Conservation (phyloP, 64 coral and sea anemone genomes). For the Cladopsammia gracilis region DNA sequence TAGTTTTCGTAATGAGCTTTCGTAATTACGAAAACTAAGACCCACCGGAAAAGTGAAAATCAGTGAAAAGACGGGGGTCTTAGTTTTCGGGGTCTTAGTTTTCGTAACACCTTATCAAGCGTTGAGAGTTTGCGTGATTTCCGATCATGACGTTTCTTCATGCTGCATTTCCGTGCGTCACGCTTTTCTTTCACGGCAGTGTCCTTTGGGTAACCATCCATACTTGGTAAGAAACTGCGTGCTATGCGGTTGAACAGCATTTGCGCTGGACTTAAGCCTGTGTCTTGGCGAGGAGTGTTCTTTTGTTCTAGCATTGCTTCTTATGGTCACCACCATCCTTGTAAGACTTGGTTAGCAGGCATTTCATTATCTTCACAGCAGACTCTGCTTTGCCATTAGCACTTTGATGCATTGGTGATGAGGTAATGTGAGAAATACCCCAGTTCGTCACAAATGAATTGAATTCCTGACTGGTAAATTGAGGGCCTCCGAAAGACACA, state of each 20-base stretch:
- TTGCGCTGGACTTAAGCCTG: constrained; percentile 29
- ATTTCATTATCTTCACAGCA: constrained; percentile 44
- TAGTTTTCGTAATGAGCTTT: too few relatives aligned
- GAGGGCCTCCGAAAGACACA: too few relatives aligned
- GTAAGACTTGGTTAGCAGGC: not conserved
- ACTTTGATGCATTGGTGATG: constrained; percentile 47
- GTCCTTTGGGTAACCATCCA: not conserved
- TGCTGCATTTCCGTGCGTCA: constrained; percentile 25
- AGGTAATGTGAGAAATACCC: constrained; percentile 44
- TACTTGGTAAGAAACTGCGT: too few relatives aligned
- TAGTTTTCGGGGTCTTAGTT: too few relatives aligned
- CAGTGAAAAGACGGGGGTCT: too few relatives aligned
- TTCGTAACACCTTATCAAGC: too few relatives aligned
- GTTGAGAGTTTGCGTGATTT: not conserved
- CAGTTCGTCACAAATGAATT: too few relatives aligned
- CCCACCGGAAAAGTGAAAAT: too few relatives aligned
- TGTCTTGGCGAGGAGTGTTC: constrained; percentile 53
- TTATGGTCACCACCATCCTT: not conserved
- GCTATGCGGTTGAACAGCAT: constrained; percentile 53
- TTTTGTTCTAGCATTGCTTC: constrained; percentile 50
- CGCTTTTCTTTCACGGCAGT: constrained; percentile 17
- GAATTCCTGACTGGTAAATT: too few relatives aligned
- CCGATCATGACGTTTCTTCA: constrained; percentile 28
- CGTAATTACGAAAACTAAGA: too few relatives aligned
- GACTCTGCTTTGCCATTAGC: constrained; percentile 57